A percentile compares a stretch with the other conserved stretches of the same genome.
These are phyloP conservation scores for Sitodiplosis mosellana DNA, from an alignment of 1,140 invertebrate genomes.

Conservation along the genomic window DNA sequence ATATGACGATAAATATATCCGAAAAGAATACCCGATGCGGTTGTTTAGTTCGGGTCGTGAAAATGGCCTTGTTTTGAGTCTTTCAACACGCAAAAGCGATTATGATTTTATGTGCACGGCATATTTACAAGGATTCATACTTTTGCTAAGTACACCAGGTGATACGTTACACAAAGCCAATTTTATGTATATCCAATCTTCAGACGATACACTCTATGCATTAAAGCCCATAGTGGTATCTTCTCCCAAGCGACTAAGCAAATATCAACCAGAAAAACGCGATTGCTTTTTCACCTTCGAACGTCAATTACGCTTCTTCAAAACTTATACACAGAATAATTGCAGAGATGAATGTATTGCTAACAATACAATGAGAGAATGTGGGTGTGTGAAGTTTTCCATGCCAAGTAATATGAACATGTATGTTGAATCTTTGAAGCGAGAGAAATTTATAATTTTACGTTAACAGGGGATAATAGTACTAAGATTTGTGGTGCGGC, in stretches of 20 bases:
- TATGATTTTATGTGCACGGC: no score
- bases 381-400: conserved; percentile 30
- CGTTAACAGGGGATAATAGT: no score
- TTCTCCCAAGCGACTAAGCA: conserved; percentile 28
- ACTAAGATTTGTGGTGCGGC: no score
- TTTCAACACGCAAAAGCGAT: not conserved
- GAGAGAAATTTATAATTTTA: no score
- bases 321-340: conserved; percentile 55
- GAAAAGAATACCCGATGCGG: not conserved
- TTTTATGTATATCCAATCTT: not conserved
- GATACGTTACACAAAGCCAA: conserved; percentile 27
- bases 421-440: no score
- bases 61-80: not conserved
- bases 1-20: not conserved
- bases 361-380: conserved; percentile 40
- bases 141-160: conserved; percentile 28
- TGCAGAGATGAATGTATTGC: conserved; percentile 58
- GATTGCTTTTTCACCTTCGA: conserved; percentile 43
- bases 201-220: conserved; percentile 29
- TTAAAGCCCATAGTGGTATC: conserved; percentile 41
- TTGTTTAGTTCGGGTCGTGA: not conserved
- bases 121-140: no score
- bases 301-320: conserved; percentile 38
- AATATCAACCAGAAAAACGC: conserved; percentile 29
- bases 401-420: conserved; percentile 32